Evolutionary conservation across 2,113 vertebrate genomes (phyloP), one percentile per base, ranked within the genome.

Genomic region (Pardalotus punctatus): DNA sequence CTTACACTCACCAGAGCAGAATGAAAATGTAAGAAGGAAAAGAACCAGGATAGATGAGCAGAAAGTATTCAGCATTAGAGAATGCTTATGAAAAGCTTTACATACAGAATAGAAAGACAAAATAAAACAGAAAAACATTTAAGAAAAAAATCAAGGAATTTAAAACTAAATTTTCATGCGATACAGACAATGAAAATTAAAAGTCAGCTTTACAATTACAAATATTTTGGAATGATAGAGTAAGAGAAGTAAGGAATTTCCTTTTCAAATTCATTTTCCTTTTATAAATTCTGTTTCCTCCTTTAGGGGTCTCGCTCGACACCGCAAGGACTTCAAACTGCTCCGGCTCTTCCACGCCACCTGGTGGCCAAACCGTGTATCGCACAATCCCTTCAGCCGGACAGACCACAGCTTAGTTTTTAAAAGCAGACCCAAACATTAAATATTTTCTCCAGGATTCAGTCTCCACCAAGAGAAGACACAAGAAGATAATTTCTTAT

Each of bases 1-100:
- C 97, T 97, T 86, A 96, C 96, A 97, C 94, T 98, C 96, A 97
- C 96, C 96, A 96, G 89, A 96, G 88, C 72, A 96, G 96, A 96
- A 96, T 95, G 94, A 97, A 96, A 98, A 96, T 94, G 94, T 95
- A 96, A 97, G 86, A 96, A 94, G 94, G 70, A 96, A 97, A 96
- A 97, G 81, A 97, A 97, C 90, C 94, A 96, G 79, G 95, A 95
- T 2, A 97, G 95, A 97, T 96, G 93, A 97, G 94, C 69, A 97
- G 94, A 97, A 97, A 97, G 89, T 93, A 98, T 90, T 96, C 97
- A 96, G 85, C 95, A 80, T 93, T 97, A 97, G 40, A 96, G 64
- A 97, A 94, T 94, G 93, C 93, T 93, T 95, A 97, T 95, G 92
- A 96, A 97, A 97, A 97, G 85, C 87, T 96, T 96, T 96, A 93